Base-by-base conservation (phyloP, 2,113 vertebrate species). In the Cyprinodon tularosa region DNA sequence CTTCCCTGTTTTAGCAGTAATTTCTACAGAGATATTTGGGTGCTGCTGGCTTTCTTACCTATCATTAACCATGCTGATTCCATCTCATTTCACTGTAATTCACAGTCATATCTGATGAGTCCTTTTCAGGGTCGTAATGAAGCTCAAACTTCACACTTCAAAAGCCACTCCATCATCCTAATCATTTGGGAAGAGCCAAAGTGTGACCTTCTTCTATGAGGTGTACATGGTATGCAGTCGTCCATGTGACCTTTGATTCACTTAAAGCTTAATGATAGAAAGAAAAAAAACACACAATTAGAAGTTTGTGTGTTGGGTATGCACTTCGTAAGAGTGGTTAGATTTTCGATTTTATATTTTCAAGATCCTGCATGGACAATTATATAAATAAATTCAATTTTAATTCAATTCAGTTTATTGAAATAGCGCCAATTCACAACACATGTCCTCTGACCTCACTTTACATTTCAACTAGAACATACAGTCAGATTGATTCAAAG, bases 31-130 rank as follows among this genome's bases (percentile, higher is more conserved):
- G 17, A 36, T 4, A 71, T 75, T 67, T 66, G 79, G 66, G 62
- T 63, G 65, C 64, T 12, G 15, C 59, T 47, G 37, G 76, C 47
- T 63, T 86, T 78, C 82, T 74, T 76, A 72, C 62, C 38, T 71
- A 77, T 74, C 71, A 40, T 57, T 73, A 78, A 53, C 80, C 10
- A 44, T 7, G 1, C 62, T 57, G 62, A n/a, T 57, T 76, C 82
- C 76, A 71, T 65, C 20, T 83, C 65, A 71, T 81, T 81, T 83
- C 17, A 11, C 38, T 0, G 1, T 37, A 1, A 62, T 72, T 62
- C 66, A 40, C 78, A 75, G 77, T 85, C 71, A 47, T 59, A 65
- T 80, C 66, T 80, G 75, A 88, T 66, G 73, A 83, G 37, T 8
- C 62, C 15, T 29, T 40, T 65, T 66, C 65, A 62, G 67, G 68